A percentile compares a stretch with the other conserved stretches of the same genome.
Evolutionary conservation across 37 sponge, comb jelly and placozoan genomes (phyloP).

Genomic region (Haliclona indistincta): DNA sequence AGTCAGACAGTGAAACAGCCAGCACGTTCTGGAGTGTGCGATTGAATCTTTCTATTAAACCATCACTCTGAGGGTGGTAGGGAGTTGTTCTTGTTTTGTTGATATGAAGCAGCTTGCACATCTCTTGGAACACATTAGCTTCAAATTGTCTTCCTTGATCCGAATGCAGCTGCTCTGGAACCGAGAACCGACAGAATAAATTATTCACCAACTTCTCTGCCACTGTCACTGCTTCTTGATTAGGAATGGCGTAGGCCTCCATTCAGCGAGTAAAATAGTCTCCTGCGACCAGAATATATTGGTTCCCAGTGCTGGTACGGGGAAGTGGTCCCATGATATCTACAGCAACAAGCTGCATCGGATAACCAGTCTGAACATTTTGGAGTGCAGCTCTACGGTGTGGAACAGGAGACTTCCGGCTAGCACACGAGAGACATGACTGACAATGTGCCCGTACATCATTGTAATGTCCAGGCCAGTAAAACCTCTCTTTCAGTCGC

Average conservation of each 20-base stretch:
- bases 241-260: constrained; percentile 17
- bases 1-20: too few relatives aligned
- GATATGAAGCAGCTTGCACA: constrained; percentile 9
- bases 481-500: constrained; percentile 10
- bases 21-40: too few relatives aligned
- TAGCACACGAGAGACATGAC: constrained; percentile 16
- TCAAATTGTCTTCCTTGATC: constrained; percentile 32
- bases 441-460: constrained; percentile 5
- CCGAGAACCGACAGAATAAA: constrained; percentile 6
- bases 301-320: neutral
- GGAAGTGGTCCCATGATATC: constrained; percentile 29
- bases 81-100: constrained; percentile 17
- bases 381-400: constrained; percentile 1
- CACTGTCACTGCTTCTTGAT: constrained; percentile 2
- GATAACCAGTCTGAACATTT: constrained; percentile 6
- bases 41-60: neutral
- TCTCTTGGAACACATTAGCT: constrained; percentile 4
- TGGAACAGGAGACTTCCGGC: constrained; percentile 18
- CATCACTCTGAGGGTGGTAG: constrained; percentile 13
- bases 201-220: constrained; percentile 14
- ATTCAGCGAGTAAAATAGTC: constrained; percentile 27
- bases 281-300: constrained; percentile 17
- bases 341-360: constrained; percentile 13
- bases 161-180: constrained; percentile 28
- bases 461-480: constrained; percentile 8